These are phyloP conservation scores for human DNA, from an alignment of 2,113 vertebrate genomes.

Conservation along the genomic window GRCh38 chr9:113374001-113374500, in stretches of 20 bases:
- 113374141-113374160: conserved; percentile 87
- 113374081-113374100: conserved; percentile 85
- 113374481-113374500: neutral
- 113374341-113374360: conserved; percentile 77
- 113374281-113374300: conserved; percentile 89
- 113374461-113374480: neutral
- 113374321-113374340: conserved; percentile 87
- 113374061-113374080: conserved; percentile 81
- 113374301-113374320: conserved; percentile 96
- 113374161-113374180: conserved; percentile 92
- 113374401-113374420: neutral
- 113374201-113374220: conserved; percentile 83
- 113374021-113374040: conserved; percentile 88
- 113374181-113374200: conserved; percentile 80
- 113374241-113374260: conserved; percentile 86
- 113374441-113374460: neutral
- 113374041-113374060: conserved; percentile 90
- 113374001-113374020: conserved; percentile 88
- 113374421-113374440: neutral
- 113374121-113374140: conserved; percentile 90
- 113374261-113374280: conserved; percentile 89
- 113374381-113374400: neutral
- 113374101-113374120: conserved; percentile 88
- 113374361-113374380: neutral
- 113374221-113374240: conserved; percentile 82